Conservation (phyloP, 2,113 vertebrate genomes). For the Calonectris borealis region DNA sequence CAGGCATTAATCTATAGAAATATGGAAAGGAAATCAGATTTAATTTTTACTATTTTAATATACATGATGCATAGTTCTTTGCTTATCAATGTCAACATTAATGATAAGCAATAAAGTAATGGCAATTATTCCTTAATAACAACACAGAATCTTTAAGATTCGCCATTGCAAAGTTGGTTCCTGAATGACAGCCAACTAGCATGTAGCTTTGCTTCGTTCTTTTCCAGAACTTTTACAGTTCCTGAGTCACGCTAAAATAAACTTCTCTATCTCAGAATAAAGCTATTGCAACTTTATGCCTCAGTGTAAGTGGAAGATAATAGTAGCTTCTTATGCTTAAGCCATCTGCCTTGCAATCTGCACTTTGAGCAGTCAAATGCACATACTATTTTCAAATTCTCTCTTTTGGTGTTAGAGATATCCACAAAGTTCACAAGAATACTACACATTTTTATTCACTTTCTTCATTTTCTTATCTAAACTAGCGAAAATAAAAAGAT, state of each 20-base stretch:
- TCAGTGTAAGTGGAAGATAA: background rate
- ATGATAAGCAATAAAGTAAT: background rate
- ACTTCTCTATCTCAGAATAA: background rate
- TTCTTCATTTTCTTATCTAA: background rate
- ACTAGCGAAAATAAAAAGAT: background rate
- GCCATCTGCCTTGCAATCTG: background rate
- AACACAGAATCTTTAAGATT: background rate
- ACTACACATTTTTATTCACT: background rate
- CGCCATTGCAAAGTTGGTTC: background rate
- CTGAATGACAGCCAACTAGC: background rate
- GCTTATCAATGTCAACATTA: background rate
- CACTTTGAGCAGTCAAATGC: background rate
- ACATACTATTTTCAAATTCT: background rate
- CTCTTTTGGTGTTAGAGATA: background rate
- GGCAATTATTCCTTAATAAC: background rate
- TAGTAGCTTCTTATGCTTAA: background rate
- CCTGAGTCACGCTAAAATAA: background rate
- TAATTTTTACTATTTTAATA: background rate
- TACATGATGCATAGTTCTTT: background rate
- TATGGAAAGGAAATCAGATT: background rate
- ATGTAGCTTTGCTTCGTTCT: background rate
- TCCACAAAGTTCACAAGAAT: background rate
- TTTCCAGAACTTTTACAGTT: background rate
- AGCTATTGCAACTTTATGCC: background rate
- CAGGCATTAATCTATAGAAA: constrained; percentile 86